These are phyloP conservation scores for Xenopus tropicalis DNA, from an alignment of 2,113 vertebrate species.

Conservation along the genomic window UCB_Xtro_10.0 CM004450.2:53829501-53830000, in stretches of 20 bases:
- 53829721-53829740: constrained; percentile 3
- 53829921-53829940: background rate
- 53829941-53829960: background rate
- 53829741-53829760: constrained; percentile 10
- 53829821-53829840: constrained; percentile 29
- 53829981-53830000: background rate
- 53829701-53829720: background rate
- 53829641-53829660: background rate
- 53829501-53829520: constrained; percentile 22
- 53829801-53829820: constrained; percentile 10
- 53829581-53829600: background rate
- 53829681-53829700: constrained; percentile 1
- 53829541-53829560: constrained; percentile 4
- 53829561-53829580: background rate
- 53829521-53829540: background rate
- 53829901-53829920: constrained; percentile 19
- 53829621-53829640: background rate
- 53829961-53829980: background rate
- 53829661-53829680: background rate
- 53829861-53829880: constrained; percentile 21
- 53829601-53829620: background rate
- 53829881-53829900: constrained; percentile 15
- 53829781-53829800: constrained; percentile 14
- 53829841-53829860: constrained; percentile 8
- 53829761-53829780: constrained; percentile 17